Base-by-base conservation (phyloP, 2,113 vertebrate genomes). In the Hemiprocne comata region DNA sequence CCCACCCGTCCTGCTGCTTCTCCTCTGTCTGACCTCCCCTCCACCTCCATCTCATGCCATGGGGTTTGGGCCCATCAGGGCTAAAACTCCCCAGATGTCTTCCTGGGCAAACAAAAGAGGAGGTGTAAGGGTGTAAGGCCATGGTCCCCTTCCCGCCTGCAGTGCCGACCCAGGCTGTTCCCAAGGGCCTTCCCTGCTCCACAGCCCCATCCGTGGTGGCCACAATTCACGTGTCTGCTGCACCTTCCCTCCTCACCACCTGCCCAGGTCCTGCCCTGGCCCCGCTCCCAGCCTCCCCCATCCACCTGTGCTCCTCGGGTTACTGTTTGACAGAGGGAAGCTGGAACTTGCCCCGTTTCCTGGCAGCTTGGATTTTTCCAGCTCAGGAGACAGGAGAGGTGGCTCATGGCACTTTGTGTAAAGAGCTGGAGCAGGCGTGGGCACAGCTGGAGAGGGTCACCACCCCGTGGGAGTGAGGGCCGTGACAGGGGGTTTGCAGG, bases 401-500 rank as follows among this genome's bases (percentile, higher is more conserved):
- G 51, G 44, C 11, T 70, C 2, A 13, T 50, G 67, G 26, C 36
- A 0, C 53, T 62, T 46, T 8, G 26, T 40, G 17, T 10, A 34
- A 58, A 55, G 42, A 61, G 77, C n/a, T 36, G 64, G 76, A 38
- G 70, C 44, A 4, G 64, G 6, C 4, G 0, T 5, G 13, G 60
- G 9, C n/a, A 5, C 28, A 31, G 15, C 53, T 53, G 10, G 15
- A 0, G 4, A 23, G 61, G 28, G 57, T 50, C 9, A 1, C 17
- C 10, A 3, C 15, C 13, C 53, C 0, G 0, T 4, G 3, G 31
- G n/a, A 20, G 14, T 7, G 1, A 40, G 23, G 42, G 58, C 5
- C 0, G 2, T 13, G 31, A 2, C 8, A 1, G 19, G n/a, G n/a
- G 20, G 11, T 42, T 3, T 2, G 7, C 13, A 7, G n/a, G 64